Conservation (phyloP, 2,888 invertebrate genomes). For the Meandrusa payeni region DNA sequence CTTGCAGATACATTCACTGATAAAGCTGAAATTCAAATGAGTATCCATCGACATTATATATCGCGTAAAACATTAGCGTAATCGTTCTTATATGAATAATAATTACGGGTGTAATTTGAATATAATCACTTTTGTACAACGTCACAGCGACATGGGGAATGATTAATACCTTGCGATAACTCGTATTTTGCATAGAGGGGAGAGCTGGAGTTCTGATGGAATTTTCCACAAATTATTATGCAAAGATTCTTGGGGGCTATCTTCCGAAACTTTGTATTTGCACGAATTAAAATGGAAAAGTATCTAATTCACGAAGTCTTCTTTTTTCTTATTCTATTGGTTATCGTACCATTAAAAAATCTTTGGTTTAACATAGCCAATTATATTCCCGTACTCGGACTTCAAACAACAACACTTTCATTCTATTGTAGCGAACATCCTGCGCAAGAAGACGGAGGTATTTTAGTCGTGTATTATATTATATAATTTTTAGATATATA, state of each 20-base stretch:
- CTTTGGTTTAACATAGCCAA: no score
- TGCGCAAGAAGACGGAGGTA: no score
- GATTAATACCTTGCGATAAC: constrained; percentile 66
- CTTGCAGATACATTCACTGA: background rate
- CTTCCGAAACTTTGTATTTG: constrained; percentile 10
- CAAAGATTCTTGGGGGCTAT: constrained; percentile 16
- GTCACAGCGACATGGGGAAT: constrained; percentile 56
- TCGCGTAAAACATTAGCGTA: constrained; percentile 19
- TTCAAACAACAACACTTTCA: no score
- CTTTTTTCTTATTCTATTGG: no score
- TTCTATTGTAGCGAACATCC: no score
- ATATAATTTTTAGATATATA: no score
- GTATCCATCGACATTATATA: constrained; percentile 10
- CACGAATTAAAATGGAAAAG: background rate
- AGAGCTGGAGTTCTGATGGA: constrained; percentile 30
- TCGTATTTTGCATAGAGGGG: constrained; percentile 41
- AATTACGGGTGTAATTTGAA: constrained; percentile 60
- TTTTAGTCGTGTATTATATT: no score
- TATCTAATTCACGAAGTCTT: background rate
- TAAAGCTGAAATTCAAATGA: constrained; percentile 14
- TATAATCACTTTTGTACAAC: constrained; percentile 58
- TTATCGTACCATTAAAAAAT: no score
- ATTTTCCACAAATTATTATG: constrained; percentile 28
- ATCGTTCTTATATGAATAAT: constrained; percentile 43
- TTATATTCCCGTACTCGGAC: no score